Base-by-base conservation (phyloP, 2,888 invertebrate genomes). In the Alviniconcha strummeri region DNA sequence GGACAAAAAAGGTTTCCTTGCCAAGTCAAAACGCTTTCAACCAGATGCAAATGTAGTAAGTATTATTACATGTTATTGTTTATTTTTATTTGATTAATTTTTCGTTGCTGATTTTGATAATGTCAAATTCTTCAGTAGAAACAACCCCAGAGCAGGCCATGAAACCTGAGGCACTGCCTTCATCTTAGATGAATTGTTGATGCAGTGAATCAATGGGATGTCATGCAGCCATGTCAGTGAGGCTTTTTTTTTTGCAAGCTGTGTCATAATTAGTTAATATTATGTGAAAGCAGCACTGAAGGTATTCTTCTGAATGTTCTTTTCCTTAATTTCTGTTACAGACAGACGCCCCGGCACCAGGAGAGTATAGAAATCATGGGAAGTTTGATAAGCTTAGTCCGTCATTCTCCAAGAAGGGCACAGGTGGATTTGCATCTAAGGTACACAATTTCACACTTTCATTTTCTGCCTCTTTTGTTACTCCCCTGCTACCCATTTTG, bases 361-460 rank as follows among this genome's bases (percentile, higher is more conserved):
- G 93, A 6, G 90, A 85, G 60, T 93, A 93, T 86, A 86, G 91
- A 0, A 84, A 89, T 67, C 90, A 91, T 84, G 75, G 81, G 6
- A 87, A 83, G 56, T 81, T 89, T 19, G 90, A 91, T 75, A 89
- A 88, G 80, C 85, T 86, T 19, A 91, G 89, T 85, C 85, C 89
- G 6, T 93, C 93, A 6, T 91, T 89, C 83, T 93, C 93, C 13
- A 91, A 91, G 83, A 93, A 91, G 89, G 93, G 93, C 57, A 92
- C 92, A 67, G 93, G 93, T 55, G 91, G 92, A 56, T 92, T 93
- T 89, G 93, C 93, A 8, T 93, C 93, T 72, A 93, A 93, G 89
- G 91, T 92, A 83, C 83, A 84, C 69, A n/a, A 17, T 57, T 69
- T 13, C 6, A 17, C 36, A 36, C 36, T 36, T 36, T 36, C 36